Evolutionary conservation across 92 coral and sea anemone species (phyloP), one percentile per base, ranked within the genome.

Genomic region (Porites divaricata): DNA sequence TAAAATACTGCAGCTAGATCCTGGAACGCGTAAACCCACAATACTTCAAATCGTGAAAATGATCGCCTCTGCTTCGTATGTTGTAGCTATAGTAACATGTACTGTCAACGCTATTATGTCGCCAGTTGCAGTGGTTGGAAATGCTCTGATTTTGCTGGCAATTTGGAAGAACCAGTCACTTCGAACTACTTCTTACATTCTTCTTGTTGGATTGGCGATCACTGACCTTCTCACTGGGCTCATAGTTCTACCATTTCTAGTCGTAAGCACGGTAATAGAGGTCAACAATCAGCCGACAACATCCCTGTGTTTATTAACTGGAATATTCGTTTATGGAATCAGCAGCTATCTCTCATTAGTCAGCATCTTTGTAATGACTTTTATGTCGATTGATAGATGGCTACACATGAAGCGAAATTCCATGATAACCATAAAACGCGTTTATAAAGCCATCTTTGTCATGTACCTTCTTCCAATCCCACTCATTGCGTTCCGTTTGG

Each of bases 201-300:
- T 88, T 8, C 81, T 88, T 6, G 70, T 88, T 68, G 86, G 83
- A 9, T 75, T 88, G 69, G 73, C 88, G 5, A 70, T 88, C 9
- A 59, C 85, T n/a, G 91, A 88, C 28, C 70, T 88, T 54, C 52
- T 23, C 80, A 50, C 81, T 1, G 91, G 88, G 4, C 77, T 83
- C 16, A 16, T 88, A 50, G 64, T 74, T 49, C 81, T 83, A 25
- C 88, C 65, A 52, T 54, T 54, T 54, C 59, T 35, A 8, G 70
- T 61, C 21, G 22, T 25, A 1, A 76, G 9, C 24, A 19, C 13
- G 52, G 57, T 76, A 23, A 25, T 25, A 22, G 54, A 76, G 28
- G 35, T 17, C 9, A 2, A 19, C n/a, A 25, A 57, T 17, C 57
- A 16, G 25, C 23, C n/a, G 2, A 16, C 67, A 17, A 51, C 80